A percentile compares a stretch with the other conserved stretches of the same genome.
Evolutionary conservation across 2,113 vertebrate genomes (phyloP).

Genomic region (Macquaria ambigua): DNA sequence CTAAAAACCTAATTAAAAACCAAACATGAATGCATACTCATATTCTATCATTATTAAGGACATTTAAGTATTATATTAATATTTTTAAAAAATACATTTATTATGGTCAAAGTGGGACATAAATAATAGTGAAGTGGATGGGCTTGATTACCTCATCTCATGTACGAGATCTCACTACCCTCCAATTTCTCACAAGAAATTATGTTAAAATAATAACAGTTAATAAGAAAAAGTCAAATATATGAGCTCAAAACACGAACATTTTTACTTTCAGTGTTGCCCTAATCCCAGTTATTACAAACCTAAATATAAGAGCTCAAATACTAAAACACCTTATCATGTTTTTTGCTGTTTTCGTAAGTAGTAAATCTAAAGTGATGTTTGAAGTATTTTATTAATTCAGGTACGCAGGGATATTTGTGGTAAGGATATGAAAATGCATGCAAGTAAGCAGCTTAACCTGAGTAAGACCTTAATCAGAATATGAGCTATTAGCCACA

Average conservation of each 20-base stretch:
- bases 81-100: not conserved
- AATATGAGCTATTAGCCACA: conserved; percentile 13
- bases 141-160: not conserved
- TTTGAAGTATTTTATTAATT: conserved; percentile 7
- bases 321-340: not conserved
- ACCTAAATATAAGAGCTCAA: not conserved
- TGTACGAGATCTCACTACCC: not conserved
- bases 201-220: not conserved
- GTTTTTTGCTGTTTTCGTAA: not conserved
- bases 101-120: not conserved
- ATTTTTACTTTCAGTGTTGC: not conserved
- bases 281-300: conserved; percentile 7
- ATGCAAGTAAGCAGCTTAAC: conserved; percentile 54
- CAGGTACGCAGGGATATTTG: conserved; percentile 19
- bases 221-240: not conserved
- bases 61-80: not conserved
- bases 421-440: conserved; percentile 37
- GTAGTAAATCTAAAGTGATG: conserved; percentile 3
- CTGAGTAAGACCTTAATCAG: conserved; percentile 30
- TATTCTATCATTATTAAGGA: not conserved
- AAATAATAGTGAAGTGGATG: not conserved
- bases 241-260: not conserved
- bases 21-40: not conserved
- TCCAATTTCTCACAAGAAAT: not conserved
- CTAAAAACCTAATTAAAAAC: not conserved